Evolutionary conservation across 2,888 invertebrate species (phyloP).

Genomic region (Nudaria mundana): DNA sequence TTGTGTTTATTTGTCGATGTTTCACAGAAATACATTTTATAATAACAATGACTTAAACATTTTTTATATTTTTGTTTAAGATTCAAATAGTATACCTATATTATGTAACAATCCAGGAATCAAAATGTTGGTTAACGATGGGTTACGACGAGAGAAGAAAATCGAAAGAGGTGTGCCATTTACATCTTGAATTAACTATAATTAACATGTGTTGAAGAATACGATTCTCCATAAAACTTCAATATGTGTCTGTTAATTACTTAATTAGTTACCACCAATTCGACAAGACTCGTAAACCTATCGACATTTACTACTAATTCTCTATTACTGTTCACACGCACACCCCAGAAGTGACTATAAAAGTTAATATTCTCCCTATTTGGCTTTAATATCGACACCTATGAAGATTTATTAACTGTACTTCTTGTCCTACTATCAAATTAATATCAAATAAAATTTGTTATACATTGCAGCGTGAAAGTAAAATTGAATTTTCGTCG

Average conservation of each 20-base stretch:
- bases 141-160: no score
- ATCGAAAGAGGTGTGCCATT: no score
- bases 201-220: no score
- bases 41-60: no score
- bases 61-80: no score
- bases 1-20: slow-evolving; percentile 26
- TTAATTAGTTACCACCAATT: slow-evolving; percentile 33
- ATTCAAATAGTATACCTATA: no score
- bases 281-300: slow-evolving; percentile 31
- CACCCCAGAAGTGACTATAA: slow-evolving; percentile 47
- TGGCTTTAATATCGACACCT: slow-evolving; percentile 50
- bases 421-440: slow-evolving; percentile 24
- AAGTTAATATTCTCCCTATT: slow-evolving; percentile 54
- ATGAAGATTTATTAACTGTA: slow-evolving; percentile 50
- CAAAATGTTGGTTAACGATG: no score
- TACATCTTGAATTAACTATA: no score
- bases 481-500: neutral
- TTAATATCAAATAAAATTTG: slow-evolving; percentile 1
- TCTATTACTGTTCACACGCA: slow-evolving; percentile 39
- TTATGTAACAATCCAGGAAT: no score
- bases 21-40: slow-evolving; percentile 13
- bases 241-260: slow-evolving; percentile 16
- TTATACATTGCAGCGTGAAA: slow-evolving; percentile 19
- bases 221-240: no score
- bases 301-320: slow-evolving; percentile 41